Conservation (phyloP, 2,113 vertebrate species). For the Micronycteris hirsuta region DNA sequence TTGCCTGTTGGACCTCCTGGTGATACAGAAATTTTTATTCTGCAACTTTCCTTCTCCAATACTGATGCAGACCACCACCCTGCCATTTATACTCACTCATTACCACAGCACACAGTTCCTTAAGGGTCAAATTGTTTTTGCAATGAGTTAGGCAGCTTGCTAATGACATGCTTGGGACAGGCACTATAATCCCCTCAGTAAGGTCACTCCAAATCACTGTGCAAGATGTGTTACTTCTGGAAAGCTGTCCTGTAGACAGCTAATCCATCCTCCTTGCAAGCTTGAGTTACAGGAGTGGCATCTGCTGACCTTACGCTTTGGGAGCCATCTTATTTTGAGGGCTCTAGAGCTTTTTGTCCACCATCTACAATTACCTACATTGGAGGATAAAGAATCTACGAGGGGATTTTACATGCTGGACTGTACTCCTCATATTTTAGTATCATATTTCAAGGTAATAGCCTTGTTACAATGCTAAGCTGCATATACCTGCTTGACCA, state of each 20-base stretch:
- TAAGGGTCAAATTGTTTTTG: not conserved
- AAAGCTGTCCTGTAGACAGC: constrained; percentile 37
- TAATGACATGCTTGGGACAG: not conserved
- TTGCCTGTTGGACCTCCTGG: not conserved
- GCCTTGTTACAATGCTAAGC: not conserved
- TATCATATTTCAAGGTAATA: not conserved
- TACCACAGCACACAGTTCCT: constrained; percentile 4
- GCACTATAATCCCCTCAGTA: not conserved
- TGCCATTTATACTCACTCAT: not conserved
- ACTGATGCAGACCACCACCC: not conserved
- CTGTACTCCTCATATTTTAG: not conserved
- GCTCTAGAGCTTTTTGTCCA: not conserved
- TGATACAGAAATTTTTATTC: not conserved
- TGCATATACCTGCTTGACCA: not conserved
- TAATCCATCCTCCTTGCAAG: constrained; percentile 56
- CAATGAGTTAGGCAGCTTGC: not conserved
- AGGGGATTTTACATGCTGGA: constrained; percentile 8
- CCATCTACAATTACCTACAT: constrained; percentile 57
- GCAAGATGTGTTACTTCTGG: constrained; percentile 53
- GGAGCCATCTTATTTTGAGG: constrained; percentile 53
- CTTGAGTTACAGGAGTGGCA: constrained; percentile 40
- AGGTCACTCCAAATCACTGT: constrained; percentile 22
- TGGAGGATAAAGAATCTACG: constrained; percentile 5
- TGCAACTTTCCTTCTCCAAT: not conserved
- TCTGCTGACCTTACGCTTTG: constrained; percentile 51